Evolutionary conservation across 2,888 invertebrate species (phyloP).

Genomic region (Dioctria rufipes): DNA sequence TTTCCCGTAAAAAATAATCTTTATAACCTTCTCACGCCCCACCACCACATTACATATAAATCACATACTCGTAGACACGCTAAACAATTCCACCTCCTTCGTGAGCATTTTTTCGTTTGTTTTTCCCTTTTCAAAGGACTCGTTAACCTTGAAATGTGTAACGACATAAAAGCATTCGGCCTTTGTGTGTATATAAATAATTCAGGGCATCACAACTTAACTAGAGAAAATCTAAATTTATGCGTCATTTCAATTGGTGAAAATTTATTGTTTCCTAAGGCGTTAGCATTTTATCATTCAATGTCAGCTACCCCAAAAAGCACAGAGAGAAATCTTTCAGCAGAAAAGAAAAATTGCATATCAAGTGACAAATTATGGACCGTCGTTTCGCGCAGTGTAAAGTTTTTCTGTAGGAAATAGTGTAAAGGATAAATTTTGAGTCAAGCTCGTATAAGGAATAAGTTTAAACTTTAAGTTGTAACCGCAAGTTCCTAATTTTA

Average conservation of each 20-base stretch:
- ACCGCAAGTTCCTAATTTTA: too few species aligned
- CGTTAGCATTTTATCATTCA: too few species aligned
- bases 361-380: constrained; percentile 28
- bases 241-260: neutral
- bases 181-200: constrained; percentile 14
- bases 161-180: constrained; percentile 11
- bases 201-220: constrained; percentile 22
- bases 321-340: neutral
- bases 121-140: neutral
- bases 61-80: constrained; percentile 6
- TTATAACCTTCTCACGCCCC: constrained; percentile 19
- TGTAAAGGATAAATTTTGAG: neutral
- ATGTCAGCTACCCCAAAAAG: neutral
- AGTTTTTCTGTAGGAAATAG: neutral
- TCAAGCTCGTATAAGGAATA: too few species aligned
- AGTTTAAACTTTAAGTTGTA: too few species aligned
- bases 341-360: neutral
- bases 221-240: constrained; percentile 23
- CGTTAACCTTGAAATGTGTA: constrained; percentile 30
- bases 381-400: neutral
- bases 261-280: constrained; percentile 1
- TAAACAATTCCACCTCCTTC: constrained; percentile 13
- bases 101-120: neutral
- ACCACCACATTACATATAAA: constrained; percentile 5
- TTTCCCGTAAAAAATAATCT: constrained; percentile 17